Percentiles rank a stretch among this genome's conserved stretches.
phyloP scores from a whole-genome alignment of 2,888 invertebrate species.

The Criorhina ranunculi region DNA sequence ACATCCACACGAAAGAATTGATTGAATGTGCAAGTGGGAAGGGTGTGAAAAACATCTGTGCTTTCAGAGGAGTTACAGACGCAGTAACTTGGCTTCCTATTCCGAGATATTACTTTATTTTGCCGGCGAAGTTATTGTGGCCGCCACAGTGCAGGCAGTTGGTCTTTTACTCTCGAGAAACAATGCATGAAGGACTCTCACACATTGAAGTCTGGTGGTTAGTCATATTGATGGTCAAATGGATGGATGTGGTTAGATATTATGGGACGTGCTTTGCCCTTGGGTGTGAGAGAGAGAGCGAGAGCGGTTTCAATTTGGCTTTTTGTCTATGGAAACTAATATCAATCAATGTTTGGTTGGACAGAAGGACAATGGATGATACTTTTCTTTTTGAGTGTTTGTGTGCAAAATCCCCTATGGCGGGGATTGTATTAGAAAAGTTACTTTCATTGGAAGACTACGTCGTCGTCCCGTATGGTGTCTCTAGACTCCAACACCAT shows the following conservation, averaged over 20 bases:
- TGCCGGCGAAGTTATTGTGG: constrained; percentile 43
- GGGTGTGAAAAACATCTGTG: constrained; percentile 33
- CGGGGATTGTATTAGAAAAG: not conserved
- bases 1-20: constrained; percentile 43
- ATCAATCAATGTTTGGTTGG: constrained; percentile 44
- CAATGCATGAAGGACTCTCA: constrained; percentile 27
- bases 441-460: not conserved
- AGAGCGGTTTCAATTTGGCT: constrained; percentile 46
- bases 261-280: constrained; percentile 40
- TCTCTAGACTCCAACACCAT: too few species aligned
- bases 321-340: constrained; percentile 54
- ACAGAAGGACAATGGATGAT: not conserved
- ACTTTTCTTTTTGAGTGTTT: not conserved
- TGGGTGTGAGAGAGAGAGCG: not conserved
- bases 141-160: not conserved
- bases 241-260: constrained; percentile 18
- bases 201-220: constrained; percentile 17
- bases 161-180: not conserved
- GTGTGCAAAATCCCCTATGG: not conserved
- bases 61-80: constrained; percentile 14
- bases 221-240: constrained; percentile 52
- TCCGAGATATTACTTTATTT: constrained; percentile 67
- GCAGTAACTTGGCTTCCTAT: constrained; percentile 24
- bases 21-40: not conserved
- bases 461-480: too few species aligned